phyloP scores from a whole-genome alignment of 2,113 vertebrate species.

The Nesogale talazaci region DNA sequence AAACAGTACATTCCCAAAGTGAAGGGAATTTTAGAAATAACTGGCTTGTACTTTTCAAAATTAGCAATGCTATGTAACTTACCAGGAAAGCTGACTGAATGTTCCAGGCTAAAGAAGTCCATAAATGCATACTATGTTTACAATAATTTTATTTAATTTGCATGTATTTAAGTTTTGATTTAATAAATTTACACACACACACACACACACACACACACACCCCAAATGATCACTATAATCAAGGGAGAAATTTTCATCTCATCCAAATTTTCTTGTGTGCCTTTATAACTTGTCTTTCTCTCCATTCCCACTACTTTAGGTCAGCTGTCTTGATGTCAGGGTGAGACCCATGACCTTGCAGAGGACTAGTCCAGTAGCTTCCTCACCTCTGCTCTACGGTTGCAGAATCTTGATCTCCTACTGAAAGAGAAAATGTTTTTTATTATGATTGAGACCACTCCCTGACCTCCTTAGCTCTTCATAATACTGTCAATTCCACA shows the following conservation, averaged over 20 bases:
- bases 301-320: not conserved
- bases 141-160: not conserved
- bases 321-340: too few species aligned
- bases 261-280: not conserved
- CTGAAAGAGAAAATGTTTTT: too few species aligned
- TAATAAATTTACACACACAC: not conserved
- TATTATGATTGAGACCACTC: too few species aligned
- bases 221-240: not conserved
- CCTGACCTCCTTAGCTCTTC: too few species aligned
- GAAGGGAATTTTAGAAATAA: not conserved
- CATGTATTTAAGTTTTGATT: not conserved
- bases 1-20: not conserved
- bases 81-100: not conserved
- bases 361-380: too few species aligned
- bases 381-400: too few species aligned
- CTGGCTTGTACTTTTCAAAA: not conserved
- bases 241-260: not conserved
- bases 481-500: too few species aligned
- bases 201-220: not conserved
- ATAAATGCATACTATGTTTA: not conserved
- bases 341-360: too few species aligned
- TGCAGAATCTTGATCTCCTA: too few species aligned
- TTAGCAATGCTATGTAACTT: not conserved
- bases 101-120: not conserved
- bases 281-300: not conserved